phyloP scores from a whole-genome alignment of 1,140 invertebrate species.

The Ctenoplectra terminalis region DNA sequence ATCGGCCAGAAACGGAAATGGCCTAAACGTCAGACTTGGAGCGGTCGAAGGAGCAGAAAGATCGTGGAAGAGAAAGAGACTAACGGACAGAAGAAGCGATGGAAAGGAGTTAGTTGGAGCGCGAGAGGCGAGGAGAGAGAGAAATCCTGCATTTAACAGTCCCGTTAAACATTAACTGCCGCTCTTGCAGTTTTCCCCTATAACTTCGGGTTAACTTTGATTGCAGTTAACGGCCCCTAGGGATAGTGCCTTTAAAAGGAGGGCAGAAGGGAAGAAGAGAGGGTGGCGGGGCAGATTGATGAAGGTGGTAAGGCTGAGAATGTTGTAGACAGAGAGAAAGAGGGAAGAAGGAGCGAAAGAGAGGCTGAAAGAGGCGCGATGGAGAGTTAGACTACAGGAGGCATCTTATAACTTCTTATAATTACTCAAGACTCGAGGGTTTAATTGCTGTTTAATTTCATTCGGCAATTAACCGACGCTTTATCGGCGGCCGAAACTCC shows the following conservation, averaged over 20 bases:
- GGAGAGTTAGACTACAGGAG: constrained; percentile 62
- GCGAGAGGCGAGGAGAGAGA: constrained; percentile 35
- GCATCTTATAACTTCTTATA: constrained; percentile 80
- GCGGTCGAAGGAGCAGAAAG: constrained; percentile 9
- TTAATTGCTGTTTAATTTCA: constrained; percentile 82
- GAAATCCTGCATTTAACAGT: constrained; percentile 79
- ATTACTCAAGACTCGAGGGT: constrained; percentile 79
- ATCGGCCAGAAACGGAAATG: constrained; percentile 64
- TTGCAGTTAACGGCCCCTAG: constrained; percentile 81
- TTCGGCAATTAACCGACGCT: constrained; percentile 79
- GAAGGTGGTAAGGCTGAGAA: constrained; percentile 56
- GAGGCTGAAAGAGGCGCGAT: neutral
- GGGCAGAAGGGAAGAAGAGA: constrained; percentile 46
- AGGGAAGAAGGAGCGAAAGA: constrained; percentile 17
- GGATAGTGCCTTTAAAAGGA: constrained; percentile 77
- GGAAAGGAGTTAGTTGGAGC: constrained; percentile 5
- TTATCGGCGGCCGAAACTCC: constrained; percentile 76
- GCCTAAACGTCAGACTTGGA: constrained; percentile 27
- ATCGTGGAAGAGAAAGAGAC: neutral
- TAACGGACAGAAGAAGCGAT: constrained; percentile 7
- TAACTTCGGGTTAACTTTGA: constrained; percentile 82
- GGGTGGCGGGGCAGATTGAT: constrained; percentile 65
- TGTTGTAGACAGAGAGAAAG: constrained; percentile 42
- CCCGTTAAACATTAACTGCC: constrained; percentile 82
- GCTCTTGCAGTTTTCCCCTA: constrained; percentile 79